Evolutionary conservation across 2,888 invertebrate species (phyloP).

Genomic region (Heterodera filipjevi): DNA sequence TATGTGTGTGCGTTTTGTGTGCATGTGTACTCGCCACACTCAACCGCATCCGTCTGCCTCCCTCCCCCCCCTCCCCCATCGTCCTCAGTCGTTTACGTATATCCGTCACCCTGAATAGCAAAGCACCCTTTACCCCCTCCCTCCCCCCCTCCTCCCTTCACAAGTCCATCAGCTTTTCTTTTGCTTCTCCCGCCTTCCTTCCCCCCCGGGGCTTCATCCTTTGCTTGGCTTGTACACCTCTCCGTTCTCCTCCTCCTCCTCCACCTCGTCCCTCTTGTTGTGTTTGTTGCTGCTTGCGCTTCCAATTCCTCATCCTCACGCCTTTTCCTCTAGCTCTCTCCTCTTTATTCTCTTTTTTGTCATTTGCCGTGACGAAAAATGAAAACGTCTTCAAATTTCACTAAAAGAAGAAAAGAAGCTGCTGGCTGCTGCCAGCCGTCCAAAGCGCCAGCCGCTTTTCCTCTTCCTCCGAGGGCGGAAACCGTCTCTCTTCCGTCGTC

Average conservation of each 20-base stretch:
- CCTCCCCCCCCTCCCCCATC: background rate
- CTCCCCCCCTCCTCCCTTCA: background rate
- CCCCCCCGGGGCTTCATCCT: background rate
- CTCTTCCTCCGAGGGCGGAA: background rate
- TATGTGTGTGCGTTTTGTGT: background rate
- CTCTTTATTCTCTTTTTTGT: background rate
- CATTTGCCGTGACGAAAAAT: background rate
- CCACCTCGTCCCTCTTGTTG: too few relatives aligned
- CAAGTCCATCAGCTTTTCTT: background rate
- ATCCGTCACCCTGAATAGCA: conserved; percentile 2
- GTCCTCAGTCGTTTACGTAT: background rate
- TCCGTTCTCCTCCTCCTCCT: background rate
- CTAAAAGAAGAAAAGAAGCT: background rate
- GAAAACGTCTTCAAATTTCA: background rate
- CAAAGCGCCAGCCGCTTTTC: background rate
- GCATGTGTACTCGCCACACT: background rate
- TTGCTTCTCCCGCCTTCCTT: background rate
- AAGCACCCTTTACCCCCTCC: background rate
- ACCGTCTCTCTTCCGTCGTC: background rate
- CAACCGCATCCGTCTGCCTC: too few relatives aligned
- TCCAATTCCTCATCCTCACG: background rate
- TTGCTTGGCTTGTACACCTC: background rate
- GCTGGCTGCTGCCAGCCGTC: background rate
- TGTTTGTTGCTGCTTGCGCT: background rate
- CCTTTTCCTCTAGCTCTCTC: background rate